A percentile compares a stretch with the other conserved stretches of the same genome.
These are phyloP conservation scores for Cetoscarus ocellatus DNA, from an alignment of 2,797 vertebrate species.

Conservation along the genomic window DNA sequence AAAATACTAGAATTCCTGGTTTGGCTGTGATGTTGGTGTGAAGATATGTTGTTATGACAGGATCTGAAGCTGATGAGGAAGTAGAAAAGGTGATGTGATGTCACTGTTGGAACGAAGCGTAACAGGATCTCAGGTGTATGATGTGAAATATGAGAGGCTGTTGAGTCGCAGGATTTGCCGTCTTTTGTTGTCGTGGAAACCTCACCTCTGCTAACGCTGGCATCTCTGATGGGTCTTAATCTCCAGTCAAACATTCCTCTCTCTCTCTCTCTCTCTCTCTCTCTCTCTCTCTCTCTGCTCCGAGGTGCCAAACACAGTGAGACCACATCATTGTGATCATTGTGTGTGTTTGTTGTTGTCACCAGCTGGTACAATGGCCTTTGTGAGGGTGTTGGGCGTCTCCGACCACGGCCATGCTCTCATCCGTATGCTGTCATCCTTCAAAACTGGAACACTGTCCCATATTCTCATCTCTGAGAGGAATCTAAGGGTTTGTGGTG, in stretches of 20 bases:
- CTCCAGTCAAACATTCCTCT: slow-evolving; percentile 60
- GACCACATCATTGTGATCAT: slow-evolving; percentile 26
- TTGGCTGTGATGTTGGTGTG: slow-evolving; percentile 2
- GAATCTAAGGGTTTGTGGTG: slow-evolving; percentile 16
- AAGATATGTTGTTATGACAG: slow-evolving; percentile 26
- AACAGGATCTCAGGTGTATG: slow-evolving; percentile 17
- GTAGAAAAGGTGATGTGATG: slow-evolving; percentile 18
- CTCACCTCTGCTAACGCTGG: slow-evolving; percentile 19
- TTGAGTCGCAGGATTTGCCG: slow-evolving; percentile 22
- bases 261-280: too few relatives aligned
- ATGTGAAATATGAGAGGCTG: slow-evolving; percentile 42
- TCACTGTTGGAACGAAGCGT: background rate
- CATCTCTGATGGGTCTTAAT: slow-evolving; percentile 28
- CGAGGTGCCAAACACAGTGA: slow-evolving; percentile 66
- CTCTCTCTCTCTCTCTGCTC: slow-evolving; percentile 20
- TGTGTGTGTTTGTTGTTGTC: slow-evolving; percentile 62
- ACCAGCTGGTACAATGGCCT: slow-evolving; percentile 66
- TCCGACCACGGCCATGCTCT: slow-evolving; percentile 58
- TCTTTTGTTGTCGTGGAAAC: slow-evolving; percentile 23
- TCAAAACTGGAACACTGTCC: slow-evolving; percentile 56
- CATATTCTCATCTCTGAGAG: slow-evolving; percentile 39
- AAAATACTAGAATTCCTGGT: background rate
- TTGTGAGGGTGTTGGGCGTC: slow-evolving; percentile 64
- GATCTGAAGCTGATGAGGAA: slow-evolving; percentile 27
- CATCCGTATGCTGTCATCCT: slow-evolving; percentile 67